phyloP scores from a whole-genome alignment of 2,888 invertebrate genomes.

The Metopia argyrocephala region DNA sequence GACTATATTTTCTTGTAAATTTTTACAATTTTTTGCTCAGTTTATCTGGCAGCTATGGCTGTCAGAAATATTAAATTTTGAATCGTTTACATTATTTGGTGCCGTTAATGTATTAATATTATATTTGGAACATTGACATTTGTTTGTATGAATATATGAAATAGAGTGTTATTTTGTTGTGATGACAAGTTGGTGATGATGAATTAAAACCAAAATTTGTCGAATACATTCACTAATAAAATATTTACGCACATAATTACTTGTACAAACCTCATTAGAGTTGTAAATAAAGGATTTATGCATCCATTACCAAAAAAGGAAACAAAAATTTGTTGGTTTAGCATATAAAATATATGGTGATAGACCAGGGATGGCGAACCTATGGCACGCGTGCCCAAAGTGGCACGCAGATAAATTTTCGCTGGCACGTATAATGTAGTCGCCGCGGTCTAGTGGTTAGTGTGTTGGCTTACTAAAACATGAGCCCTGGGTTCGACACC shows the following conservation, averaged over 20 bases:
- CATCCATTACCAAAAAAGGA: background rate
- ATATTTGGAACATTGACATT: slow-evolving; percentile 3
- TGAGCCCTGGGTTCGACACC: too few species aligned
- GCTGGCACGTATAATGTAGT: too few species aligned
- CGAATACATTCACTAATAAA: slow-evolving; percentile 26
- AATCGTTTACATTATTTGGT: slow-evolving; percentile 55
- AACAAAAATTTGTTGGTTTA: background rate
- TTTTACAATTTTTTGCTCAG: too few species aligned
- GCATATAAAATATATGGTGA: too few species aligned
- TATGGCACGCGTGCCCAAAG: too few species aligned
- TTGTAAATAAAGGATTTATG: background rate
- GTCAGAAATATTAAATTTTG: slow-evolving; percentile 20
- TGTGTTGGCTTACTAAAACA: too few species aligned
- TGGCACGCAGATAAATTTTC: too few species aligned
- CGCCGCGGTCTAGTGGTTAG: too few species aligned
- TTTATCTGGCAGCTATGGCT: too few species aligned
- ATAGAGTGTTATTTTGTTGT: background rate
- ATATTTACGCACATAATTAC: slow-evolving; percentile 37
- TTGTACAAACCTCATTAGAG: slow-evolving; percentile 25
- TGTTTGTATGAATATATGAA: background rate
- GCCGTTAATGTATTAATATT: slow-evolving; percentile 57
- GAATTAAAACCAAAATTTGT: slow-evolving; percentile 30
- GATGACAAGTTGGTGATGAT: slow-evolving; percentile 4
- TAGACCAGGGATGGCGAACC: too few species aligned
- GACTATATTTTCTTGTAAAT: too few species aligned